Evolutionary conservation across 2,113 vertebrate genomes (phyloP), one percentile per base, ranked within the genome.

Genomic region (Ctenomys sociabilis): DNA sequence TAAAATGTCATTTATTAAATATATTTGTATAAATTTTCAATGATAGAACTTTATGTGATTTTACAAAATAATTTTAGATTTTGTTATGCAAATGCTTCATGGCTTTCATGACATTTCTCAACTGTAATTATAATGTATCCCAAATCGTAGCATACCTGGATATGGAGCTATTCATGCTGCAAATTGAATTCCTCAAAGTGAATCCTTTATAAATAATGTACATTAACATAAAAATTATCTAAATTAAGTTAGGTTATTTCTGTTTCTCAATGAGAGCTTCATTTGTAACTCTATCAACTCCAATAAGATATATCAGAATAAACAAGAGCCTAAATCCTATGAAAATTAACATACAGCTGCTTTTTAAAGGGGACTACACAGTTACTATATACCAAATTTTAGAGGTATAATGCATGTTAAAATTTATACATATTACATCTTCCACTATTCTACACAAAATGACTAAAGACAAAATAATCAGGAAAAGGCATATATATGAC

Each of bases 141-240:
- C 85, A 96, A 98, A 98, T 97, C 96, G 97, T 88, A 97, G 92
- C 95, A 97, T 97, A 98, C 98, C 97, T 98, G 97, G 96, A 98
- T 98, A 98, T 98, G 98, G 97, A 98, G 98, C 97, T 97, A 97
- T 97, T 98, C 98, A 98, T 98, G 98, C 97, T 98, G 97, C 95
- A 98, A 98, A 98, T 98, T 98, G 98, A 98, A 98, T 96, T 97
- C 96, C 95, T 97, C 98, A 98, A 98, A 97, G 97, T 52, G 70
- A 98, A 98, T 97, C 97, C 97, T 97, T 95, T 96, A 98, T 96
- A 98, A 98, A 98, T 98, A 98, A 98, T 75, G 75, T 83, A 96
- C 91, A 98, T 97, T 97, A 98, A 96, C 91, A 97, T 97, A 96
- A 98, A 96, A 97, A 97, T 95, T 95, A 96, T 96, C 96, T 93